A percentile compares a stretch with the other conserved stretches of the same genome.
Evolutionary conservation across 64 coral and sea anemone species (phyloP).

Genomic region (Stylophora pistillata): DNA sequence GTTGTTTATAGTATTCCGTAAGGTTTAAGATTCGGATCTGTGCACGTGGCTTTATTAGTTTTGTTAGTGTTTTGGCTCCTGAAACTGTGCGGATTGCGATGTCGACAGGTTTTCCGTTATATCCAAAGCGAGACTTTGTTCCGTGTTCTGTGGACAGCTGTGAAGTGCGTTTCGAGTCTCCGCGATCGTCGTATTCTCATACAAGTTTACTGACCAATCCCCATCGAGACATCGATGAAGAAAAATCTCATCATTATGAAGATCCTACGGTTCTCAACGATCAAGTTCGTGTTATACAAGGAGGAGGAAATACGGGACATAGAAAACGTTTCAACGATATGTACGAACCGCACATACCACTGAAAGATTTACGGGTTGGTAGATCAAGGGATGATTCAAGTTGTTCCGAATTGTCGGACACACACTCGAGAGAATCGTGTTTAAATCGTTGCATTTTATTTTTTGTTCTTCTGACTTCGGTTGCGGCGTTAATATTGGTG

Average conservation of each 20-base stretch:
- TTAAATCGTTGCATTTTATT: slow-evolving; percentile 34
- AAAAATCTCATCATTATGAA: slow-evolving; percentile 32
- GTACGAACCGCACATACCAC: slow-evolving; percentile 28
- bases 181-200: slow-evolving; percentile 15
- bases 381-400: background rate
- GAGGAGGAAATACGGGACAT: background rate
- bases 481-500: slow-evolving; percentile 29
- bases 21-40: background rate
- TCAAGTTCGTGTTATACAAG: slow-evolving; percentile 22
- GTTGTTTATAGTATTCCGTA: background rate
- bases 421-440: slow-evolving; percentile 1
- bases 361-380: slow-evolving; percentile 1
- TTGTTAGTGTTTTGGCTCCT: background rate
- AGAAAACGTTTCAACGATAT: slow-evolving; percentile 35
- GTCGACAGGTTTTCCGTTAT: background rate
- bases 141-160: background rate
- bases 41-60: background rate
- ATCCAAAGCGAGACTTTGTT: background rate
- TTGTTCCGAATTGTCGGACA: slow-evolving; percentile 1
- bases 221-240: background rate
- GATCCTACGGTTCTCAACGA: slow-evolving; percentile 4
- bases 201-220: slow-evolving; percentile 4
- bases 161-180: slow-evolving; percentile 13
- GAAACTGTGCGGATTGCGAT: background rate
- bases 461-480: slow-evolving; percentile 33